Evolutionary conservation across 2,113 vertebrate genomes (phyloP).

Genomic region (Kryptolebias marmoratus): DNA sequence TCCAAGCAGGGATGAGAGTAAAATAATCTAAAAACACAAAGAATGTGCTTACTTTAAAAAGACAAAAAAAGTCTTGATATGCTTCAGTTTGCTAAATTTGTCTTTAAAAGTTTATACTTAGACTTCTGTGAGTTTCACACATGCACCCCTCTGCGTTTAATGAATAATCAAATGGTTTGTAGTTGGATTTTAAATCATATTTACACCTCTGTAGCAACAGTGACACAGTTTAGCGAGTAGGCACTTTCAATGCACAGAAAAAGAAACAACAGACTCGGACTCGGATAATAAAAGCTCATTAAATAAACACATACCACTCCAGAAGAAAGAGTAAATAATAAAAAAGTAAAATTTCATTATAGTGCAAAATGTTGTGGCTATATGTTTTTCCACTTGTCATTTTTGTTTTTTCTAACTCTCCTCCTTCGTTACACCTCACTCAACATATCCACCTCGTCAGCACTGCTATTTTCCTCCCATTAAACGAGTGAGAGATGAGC

Average conservation of each 20-base stretch:
- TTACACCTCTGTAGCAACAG: not conserved
- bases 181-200: not conserved
- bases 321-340: not conserved
- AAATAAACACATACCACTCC: too few species aligned
- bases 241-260: not conserved
- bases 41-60: not conserved
- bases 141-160: not conserved
- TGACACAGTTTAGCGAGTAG: not conserved
- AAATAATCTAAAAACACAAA: not conserved
- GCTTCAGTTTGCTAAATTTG: too few species aligned
- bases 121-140: too few species aligned
- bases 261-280: not conserved
- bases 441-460: constrained; percentile 21
- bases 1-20: not conserved
- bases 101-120: too few species aligned
- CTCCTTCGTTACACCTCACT: constrained; percentile 11
- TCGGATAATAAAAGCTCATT: not conserved
- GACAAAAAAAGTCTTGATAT: too few species aligned
- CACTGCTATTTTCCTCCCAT: constrained; percentile 54
- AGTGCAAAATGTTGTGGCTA: not conserved
- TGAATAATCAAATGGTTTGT: not conserved
- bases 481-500: constrained; percentile 54
- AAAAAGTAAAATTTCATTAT: not conserved
- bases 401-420: not conserved
- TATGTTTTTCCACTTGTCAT: not conserved